Conservation (phyloP, 2,113 vertebrate species). For the Megaceryle maxima region DNA sequence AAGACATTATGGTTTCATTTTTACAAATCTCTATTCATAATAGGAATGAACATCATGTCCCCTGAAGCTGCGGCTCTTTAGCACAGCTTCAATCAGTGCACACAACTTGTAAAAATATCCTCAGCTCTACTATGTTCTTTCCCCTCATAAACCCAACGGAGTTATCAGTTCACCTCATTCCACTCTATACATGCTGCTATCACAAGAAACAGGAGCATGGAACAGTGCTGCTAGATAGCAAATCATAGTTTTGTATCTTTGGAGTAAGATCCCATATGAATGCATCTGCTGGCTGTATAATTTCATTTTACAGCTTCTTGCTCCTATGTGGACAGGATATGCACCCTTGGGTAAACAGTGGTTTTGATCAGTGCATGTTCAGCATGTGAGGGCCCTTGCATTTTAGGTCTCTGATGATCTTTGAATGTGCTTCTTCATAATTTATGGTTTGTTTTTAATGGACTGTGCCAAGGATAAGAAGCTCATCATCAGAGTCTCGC, state of each 20-base stretch:
- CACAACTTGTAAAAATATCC: background rate
- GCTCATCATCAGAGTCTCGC: background rate
- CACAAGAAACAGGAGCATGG: background rate
- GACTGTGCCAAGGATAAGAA: background rate
- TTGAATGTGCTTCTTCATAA: background rate
- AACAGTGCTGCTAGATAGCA: background rate
- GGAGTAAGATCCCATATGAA: background rate
- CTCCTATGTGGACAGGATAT: background rate
- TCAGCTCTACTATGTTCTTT: background rate
- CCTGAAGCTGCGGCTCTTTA: background rate
- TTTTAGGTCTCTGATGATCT: background rate
- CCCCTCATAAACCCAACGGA: background rate
- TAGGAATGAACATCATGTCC: background rate
- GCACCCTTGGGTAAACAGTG: background rate
- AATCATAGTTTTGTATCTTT: background rate
- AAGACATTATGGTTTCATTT: background rate
- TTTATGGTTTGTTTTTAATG: constrained; percentile 20
- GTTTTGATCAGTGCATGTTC: background rate
- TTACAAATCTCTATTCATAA: background rate
- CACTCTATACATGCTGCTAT: background rate
- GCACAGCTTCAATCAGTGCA: background rate
- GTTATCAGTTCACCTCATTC: background rate
- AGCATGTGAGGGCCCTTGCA: background rate
- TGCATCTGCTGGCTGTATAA: background rate
- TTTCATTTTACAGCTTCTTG: background rate